phyloP scores from a whole-genome alignment of 2,113 vertebrate genomes.

The Shinisaurus crocodilurus region DNA sequence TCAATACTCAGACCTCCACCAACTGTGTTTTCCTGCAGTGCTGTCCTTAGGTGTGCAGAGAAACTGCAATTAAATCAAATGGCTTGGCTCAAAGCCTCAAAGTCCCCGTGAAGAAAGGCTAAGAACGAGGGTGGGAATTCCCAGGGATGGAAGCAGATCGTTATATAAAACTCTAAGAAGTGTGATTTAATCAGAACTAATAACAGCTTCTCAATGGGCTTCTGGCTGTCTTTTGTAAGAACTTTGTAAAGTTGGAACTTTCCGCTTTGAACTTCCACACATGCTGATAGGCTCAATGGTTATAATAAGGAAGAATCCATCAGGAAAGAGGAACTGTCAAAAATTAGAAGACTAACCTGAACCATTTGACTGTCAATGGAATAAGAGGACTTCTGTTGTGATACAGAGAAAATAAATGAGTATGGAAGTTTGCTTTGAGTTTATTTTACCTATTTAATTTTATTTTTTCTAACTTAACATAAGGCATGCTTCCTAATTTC shows the following conservation, averaged over 20 bases:
- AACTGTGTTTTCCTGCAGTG: conserved; percentile 42
- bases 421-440: neutral
- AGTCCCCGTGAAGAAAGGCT: conserved; percentile 40
- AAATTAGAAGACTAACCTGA: conserved; percentile 32
- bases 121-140: conserved; percentile 3
- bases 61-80: conserved; percentile 56
- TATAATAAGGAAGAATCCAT: neutral
- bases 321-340: neutral
- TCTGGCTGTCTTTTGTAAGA: neutral
- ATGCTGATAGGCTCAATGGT: neutral
- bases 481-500: neutral
- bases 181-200: conserved; percentile 53
- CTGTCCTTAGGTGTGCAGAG: conserved; percentile 40
- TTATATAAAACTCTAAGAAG: conserved; percentile 45
- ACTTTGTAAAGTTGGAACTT: neutral
- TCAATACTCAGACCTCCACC: conserved; percentile 39
- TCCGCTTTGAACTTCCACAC: conserved; percentile 40
- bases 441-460: neutral
- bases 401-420: neutral
- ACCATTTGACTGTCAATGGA: neutral
- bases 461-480: neutral
- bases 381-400: neutral
- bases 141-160: conserved; percentile 17
- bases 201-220: conserved; percentile 33
- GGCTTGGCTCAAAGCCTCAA: conserved; percentile 29